Base-by-base conservation (phyloP, 2,113 vertebrate species). In the Circaetus gallicus region DNA sequence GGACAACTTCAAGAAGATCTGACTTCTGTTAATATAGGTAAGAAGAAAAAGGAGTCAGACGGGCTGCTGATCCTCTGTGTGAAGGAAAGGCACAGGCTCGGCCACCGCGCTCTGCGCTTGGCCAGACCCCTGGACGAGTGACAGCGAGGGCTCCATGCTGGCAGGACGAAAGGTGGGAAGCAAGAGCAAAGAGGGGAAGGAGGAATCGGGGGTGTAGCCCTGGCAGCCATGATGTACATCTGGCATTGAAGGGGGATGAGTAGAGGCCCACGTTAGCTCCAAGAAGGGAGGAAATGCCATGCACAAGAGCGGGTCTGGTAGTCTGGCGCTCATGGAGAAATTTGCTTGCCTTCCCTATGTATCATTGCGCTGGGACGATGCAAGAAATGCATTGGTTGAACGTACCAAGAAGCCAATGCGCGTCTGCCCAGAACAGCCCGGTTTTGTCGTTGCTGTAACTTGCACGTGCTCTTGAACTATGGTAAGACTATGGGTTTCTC, bases 381-480 rank as follows among this genome's bases (percentile, higher is more conserved):
- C 59, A 36, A 28, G 52, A 86, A 49, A 69, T 9, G 12, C 63
- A 5, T 38, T 12, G 43, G 45, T 16, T 59, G 59, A 40, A 11
- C 0, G 2, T 20, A 40, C 31, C 21, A 18, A 76, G 52, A 28
- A 31, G 14, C 29, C 14, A 9, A 15, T 1, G 11, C 12, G 4
- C 4, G 8, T 28, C 52, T 65, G 52, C 49, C 40, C 62, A 38
- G 63, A 82, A 31, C 43, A n/a, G 3, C 19, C 53, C 11, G 20
- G 1, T 5, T 80, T 18, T 69, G 69, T 6, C 38, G 2, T 1
- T 56, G 65, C 53, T 72, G 31, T 65, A 52, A 49, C 24, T 43
- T 31, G 34, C 10, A 2, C 0, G 25, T 49, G 31, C n/a, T 82
- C 43, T n/a, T 18, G 29, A 43, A 6, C 34, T 13, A 0, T 0